Evolutionary conservation across 2,797 vertebrate genomes (phyloP).

Genomic region (Semotilus atromaculatus): DNA sequence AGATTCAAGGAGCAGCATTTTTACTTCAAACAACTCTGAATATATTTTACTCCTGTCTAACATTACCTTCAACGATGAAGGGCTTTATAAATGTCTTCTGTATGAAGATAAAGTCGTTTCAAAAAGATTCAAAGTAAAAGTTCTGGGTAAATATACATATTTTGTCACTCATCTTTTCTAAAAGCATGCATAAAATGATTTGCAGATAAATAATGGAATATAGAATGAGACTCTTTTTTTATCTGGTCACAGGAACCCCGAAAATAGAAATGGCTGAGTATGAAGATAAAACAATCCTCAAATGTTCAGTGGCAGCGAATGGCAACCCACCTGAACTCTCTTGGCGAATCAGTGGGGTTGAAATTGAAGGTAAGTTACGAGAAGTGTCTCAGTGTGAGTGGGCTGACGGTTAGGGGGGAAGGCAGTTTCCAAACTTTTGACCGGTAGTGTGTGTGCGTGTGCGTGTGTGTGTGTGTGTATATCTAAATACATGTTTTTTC

Average conservation of each 20-base stretch:
- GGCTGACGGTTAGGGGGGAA: neutral
- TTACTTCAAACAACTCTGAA: constrained; percentile 58
- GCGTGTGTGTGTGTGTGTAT: no score
- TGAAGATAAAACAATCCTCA: constrained; percentile 57
- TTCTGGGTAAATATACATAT: constrained; percentile 70
- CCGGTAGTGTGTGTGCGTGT: neutral
- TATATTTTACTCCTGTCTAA: constrained; percentile 68
- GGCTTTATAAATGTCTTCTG: constrained; percentile 71
- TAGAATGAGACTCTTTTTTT: neutral
- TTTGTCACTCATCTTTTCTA: neutral
- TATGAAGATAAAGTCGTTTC: constrained; percentile 37
- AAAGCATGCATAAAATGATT: neutral
- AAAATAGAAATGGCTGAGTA: constrained; percentile 58
- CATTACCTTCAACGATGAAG: constrained; percentile 74
- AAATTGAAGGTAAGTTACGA: constrained; percentile 69
- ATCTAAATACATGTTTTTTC: no score
- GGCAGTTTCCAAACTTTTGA: neutral
- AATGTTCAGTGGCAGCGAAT: constrained; percentile 70
- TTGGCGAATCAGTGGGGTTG: constrained; percentile 69
- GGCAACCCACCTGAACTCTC: constrained; percentile 64
- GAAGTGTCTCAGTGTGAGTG: constrained; percentile 25
- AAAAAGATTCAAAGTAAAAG: constrained; percentile 70
- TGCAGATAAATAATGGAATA: neutral
- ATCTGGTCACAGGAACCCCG: constrained; percentile 66
- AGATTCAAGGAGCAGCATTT: constrained; percentile 67